Evolutionary conservation across 2,113 vertebrate species (phyloP).

Genomic region (Embiotoca jacksoni): DNA sequence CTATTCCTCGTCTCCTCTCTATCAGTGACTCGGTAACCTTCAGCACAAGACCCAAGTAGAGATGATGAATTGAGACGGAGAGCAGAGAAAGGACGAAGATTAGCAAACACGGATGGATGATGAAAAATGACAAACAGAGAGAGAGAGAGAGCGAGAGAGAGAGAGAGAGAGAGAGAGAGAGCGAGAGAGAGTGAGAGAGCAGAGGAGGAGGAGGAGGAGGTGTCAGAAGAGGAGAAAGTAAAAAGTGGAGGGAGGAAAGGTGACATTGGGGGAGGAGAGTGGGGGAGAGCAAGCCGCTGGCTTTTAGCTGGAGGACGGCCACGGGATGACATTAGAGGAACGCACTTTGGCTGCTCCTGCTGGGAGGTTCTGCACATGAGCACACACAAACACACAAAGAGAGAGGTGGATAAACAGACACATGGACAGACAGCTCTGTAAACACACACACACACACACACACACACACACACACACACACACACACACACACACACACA

Average conservation of each 20-base stretch:
- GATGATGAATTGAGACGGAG: conserved; percentile 85
- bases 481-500: conserved; percentile 43
- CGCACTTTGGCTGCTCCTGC: conserved; percentile 79
- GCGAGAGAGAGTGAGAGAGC: not conserved
- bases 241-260: conserved; percentile 72
- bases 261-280: conserved; percentile 76
- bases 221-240: conserved; percentile 47
- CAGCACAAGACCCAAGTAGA: conserved; percentile 77
- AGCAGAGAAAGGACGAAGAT: conserved; percentile 83
- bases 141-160: conserved; percentile 23
- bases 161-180: not conserved
- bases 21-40: conserved; percentile 78
- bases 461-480: conserved; percentile 51
- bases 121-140: conserved; percentile 84
- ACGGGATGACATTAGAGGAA: conserved; percentile 76
- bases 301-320: conserved; percentile 81
- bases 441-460: conserved; percentile 40
- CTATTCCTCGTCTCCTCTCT: conserved; percentile 71
- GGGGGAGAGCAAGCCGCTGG: conserved; percentile 64
- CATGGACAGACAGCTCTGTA: conserved; percentile 50
- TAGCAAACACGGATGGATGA: conserved; percentile 81
- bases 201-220: conserved; percentile 18
- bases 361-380: conserved; percentile 57
- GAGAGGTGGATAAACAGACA: conserved; percentile 44
- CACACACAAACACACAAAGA: conserved; percentile 51